These are phyloP conservation scores for Eumaeus atala DNA, from an alignment of 1,140 invertebrate species.

Conservation along the genomic window DNA sequence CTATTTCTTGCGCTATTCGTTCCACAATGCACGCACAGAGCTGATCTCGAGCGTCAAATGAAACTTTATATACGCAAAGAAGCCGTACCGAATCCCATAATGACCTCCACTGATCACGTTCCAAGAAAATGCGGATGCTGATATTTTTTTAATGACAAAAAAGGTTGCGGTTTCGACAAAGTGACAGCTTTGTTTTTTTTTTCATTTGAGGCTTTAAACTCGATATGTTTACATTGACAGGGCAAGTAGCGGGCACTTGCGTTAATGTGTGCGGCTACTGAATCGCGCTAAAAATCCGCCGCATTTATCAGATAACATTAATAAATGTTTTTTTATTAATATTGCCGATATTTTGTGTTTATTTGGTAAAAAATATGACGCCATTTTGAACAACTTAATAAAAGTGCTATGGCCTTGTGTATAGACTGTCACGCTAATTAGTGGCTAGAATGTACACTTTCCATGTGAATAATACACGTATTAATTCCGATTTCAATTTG, in stretches of 20 bases:
- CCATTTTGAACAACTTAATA: no score
- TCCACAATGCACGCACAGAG: no score
- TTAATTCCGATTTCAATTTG: no score
- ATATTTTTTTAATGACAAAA: conserved; percentile 2
- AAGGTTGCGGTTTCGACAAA: conserved; percentile 7
- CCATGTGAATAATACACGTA: no score
- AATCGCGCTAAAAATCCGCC: neutral
- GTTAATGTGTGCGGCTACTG: neutral
- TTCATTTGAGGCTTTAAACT: neutral
- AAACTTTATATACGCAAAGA: neutral
- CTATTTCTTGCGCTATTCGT: no score
- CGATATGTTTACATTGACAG: neutral
- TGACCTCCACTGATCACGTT: conserved; percentile 7
- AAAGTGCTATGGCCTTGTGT: no score
- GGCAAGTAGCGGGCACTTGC: neutral
- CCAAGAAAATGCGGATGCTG: conserved; percentile 6
- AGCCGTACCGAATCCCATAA: conserved; percentile 3
- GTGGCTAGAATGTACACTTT: no score
- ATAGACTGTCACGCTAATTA: no score
- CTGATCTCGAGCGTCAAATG: neutral
- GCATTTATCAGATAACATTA: no score
- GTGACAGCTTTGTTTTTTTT: conserved; percentile 8
- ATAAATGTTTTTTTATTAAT: no score
- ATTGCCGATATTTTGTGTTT: no score
- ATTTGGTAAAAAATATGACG: no score